These are phyloP conservation scores for Harpia harpyja DNA, from an alignment of 2,797 vertebrate species.

Conservation along the genomic window DNA sequence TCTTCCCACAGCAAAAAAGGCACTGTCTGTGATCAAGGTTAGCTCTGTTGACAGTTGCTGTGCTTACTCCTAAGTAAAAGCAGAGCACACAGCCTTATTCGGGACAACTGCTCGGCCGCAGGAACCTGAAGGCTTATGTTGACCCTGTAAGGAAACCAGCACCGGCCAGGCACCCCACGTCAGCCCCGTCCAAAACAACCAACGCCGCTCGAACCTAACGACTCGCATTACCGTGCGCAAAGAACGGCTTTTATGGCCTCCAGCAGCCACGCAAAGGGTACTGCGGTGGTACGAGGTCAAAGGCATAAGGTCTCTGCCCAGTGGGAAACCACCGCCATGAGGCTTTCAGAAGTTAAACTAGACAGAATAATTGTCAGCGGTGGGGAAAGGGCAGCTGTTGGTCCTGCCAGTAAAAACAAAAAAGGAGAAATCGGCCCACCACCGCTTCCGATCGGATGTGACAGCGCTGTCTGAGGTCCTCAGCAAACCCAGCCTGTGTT, in stretches of 20 bases:
- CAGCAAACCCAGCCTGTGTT: not conserved
- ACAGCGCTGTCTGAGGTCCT: not conserved
- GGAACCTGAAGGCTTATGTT: not conserved
- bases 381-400: not conserved
- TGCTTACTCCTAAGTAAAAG: not conserved
- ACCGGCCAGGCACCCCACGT: accelerated
- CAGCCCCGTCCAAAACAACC: not conserved
- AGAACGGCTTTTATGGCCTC: not conserved
- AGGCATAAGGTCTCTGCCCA: not conserved
- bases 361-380: constrained; percentile 8
- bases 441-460: constrained; percentile 2
- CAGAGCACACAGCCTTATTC: not conserved
- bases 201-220: accelerated
- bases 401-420: constrained; percentile 52
- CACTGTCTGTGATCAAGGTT: not conserved
- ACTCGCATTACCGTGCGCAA: accelerated
- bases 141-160: not conserved
- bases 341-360: not conserved
- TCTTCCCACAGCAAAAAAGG: not conserved
- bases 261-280: not conserved
- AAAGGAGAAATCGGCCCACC: constrained; percentile 22
- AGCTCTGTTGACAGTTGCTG: not conserved
- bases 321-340: not conserved
- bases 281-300: not conserved
- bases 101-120: not conserved